A percentile compares a stretch with the other conserved stretches of the same genome.
phyloP scores from a whole-genome alignment of 1,140 invertebrate species.

The Aphelenchoides besseyi region DNA sequence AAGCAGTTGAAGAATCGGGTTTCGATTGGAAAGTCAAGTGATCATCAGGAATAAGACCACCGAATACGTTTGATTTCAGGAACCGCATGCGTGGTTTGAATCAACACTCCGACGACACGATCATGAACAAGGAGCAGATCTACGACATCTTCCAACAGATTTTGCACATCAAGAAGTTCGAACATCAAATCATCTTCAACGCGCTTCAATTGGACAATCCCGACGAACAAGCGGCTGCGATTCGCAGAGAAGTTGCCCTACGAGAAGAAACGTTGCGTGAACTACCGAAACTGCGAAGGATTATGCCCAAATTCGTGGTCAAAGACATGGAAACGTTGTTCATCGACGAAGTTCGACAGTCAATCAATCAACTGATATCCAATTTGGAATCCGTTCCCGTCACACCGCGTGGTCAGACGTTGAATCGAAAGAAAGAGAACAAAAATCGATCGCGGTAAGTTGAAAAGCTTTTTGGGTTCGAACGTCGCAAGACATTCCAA shows the following conservation, averaged over 20 bases:
- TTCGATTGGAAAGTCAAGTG: too few relatives aligned
- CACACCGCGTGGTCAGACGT: slow-evolving; percentile 74
- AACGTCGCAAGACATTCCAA: too few relatives aligned
- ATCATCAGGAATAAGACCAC: too few relatives aligned
- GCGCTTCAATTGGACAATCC: slow-evolving; percentile 96
- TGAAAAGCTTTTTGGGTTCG: neutral
- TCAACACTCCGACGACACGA: slow-evolving; percentile 78
- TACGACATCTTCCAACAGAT: slow-evolving; percentile 99
- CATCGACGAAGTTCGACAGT: slow-evolving; percentile 93
- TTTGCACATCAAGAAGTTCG: slow-evolving; percentile 95
- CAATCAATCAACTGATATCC: slow-evolving; percentile 94
- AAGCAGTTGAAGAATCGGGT: too few relatives aligned
- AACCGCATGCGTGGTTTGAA: slow-evolving; percentile 65
- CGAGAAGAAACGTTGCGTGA: slow-evolving; percentile 90
- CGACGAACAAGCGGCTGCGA: slow-evolving; percentile 98
- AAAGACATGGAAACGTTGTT: slow-evolving; percentile 99
- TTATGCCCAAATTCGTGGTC: slow-evolving; percentile 97
- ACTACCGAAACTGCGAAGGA: slow-evolving; percentile 78
- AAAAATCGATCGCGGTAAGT: slow-evolving; percentile 89
- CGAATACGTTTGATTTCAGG: slow-evolving; percentile 38
- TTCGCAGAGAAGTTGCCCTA: slow-evolving; percentile 93
- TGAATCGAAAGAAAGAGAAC: slow-evolving; percentile 75
- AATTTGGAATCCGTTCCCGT: slow-evolving; percentile 98
- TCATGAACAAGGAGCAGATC: slow-evolving; percentile 90
- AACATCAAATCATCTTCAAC: slow-evolving; percentile 98